phyloP scores from a whole-genome alignment of 92 coral and sea anemone species.

The Bergia puertoricense region DNA sequence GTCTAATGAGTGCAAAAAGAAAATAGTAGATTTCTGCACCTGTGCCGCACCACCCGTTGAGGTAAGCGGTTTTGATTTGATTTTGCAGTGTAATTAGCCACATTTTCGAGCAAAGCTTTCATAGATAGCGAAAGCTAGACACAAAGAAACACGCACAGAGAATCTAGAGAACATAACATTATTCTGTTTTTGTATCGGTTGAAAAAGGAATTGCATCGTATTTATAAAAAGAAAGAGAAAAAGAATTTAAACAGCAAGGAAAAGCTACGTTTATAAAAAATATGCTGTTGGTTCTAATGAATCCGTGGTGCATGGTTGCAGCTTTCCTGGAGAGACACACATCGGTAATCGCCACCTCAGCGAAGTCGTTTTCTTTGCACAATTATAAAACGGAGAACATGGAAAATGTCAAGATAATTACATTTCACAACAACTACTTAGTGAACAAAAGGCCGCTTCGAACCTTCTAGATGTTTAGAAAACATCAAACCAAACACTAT shows the following conservation, averaged over 20 bases:
- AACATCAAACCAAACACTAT: too few relatives aligned
- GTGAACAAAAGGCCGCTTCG: background rate
- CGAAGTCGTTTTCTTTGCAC: background rate
- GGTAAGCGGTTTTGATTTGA: background rate
- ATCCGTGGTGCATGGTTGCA: too few relatives aligned
- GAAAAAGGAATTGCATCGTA: background rate
- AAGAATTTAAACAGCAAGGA: background rate
- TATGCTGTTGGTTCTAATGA: too few relatives aligned
- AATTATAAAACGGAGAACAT: too few relatives aligned
- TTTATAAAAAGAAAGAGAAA: too few relatives aligned
- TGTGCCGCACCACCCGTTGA: background rate
- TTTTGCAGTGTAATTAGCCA: background rate
- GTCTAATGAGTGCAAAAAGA: too few relatives aligned
- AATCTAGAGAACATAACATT: background rate
- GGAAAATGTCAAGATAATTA: too few relatives aligned
- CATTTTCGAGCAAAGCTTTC: background rate
- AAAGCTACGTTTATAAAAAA: too few relatives aligned
- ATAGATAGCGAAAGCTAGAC: background rate
- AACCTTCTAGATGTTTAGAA: background rate
- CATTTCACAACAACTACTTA: background rate
- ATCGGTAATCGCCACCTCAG: too few relatives aligned
- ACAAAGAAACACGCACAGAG: background rate
- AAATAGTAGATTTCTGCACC: too few relatives aligned
- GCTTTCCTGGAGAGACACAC: too few relatives aligned
- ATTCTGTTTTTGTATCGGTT: too few relatives aligned